Conservation (phyloP, 2,888 invertebrate species). For the Unio pictorum region DNA sequence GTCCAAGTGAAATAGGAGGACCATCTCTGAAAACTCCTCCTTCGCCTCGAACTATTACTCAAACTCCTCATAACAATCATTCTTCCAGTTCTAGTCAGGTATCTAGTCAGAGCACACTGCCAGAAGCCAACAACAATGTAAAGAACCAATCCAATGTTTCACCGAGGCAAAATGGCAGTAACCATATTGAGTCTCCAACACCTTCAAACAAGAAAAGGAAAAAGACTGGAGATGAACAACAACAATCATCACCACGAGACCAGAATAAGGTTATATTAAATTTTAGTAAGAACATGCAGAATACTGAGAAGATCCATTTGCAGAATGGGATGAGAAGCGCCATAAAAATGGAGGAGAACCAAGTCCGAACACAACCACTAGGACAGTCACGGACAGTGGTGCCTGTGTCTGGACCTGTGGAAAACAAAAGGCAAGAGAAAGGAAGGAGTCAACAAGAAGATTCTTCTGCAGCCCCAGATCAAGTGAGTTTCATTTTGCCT, state of each 20-base stretch:
- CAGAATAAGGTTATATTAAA: constrained; percentile 14
- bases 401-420: constrained; percentile 4
- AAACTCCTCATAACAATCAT: too few relatives aligned
- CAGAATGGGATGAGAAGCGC: constrained; percentile 11
- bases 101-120: too few relatives aligned
- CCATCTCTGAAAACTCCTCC: too few relatives aligned
- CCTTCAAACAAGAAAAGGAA: too few relatives aligned
- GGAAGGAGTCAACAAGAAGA: constrained; percentile 22
- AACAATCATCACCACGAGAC: constrained; percentile 14
- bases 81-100: too few relatives aligned
- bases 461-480: constrained; percentile 31
- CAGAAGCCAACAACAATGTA: too few relatives aligned
- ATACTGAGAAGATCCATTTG: constrained; percentile 3
- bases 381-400: constrained; percentile 32
- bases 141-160: too few relatives aligned
- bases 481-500: constrained; percentile 15
- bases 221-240: constrained; percentile 14
- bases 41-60: too few relatives aligned
- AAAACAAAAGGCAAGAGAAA: constrained; percentile 17
- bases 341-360: constrained; percentile 19
- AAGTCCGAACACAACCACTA: constrained; percentile 28
- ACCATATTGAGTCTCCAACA: too few relatives aligned
- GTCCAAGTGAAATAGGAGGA: too few relatives aligned
- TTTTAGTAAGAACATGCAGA: constrained; percentile 4
- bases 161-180: too few relatives aligned